Evolutionary conservation across 2,888 invertebrate genomes (phyloP).

Genomic region (Mellilla xanthometata): DNA sequence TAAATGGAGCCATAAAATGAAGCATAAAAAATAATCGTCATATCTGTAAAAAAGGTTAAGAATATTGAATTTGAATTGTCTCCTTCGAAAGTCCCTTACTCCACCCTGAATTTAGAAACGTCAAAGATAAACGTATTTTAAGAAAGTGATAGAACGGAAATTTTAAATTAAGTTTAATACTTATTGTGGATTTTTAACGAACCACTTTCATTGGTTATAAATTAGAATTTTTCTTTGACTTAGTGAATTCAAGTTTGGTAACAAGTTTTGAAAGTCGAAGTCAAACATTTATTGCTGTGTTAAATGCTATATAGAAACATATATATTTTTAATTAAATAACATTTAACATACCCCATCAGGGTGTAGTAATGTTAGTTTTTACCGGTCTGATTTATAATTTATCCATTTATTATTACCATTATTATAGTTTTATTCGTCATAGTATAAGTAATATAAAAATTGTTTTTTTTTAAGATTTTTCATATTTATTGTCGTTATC

Average conservation of each 20-base stretch:
- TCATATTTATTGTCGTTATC: no score
- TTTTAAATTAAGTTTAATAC: neutral
- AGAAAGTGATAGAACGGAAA: neutral
- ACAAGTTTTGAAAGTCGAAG: neutral
- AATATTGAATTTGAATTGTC: slow-evolving; percentile 22
- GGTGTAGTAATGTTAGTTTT: no score
- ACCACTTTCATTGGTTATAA: neutral
- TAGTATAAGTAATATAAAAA: no score
- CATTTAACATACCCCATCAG: no score
- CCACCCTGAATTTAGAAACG: slow-evolving; percentile 5
- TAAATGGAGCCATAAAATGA: slow-evolving; percentile 15
- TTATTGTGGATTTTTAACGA: neutral
- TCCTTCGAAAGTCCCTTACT: slow-evolving; percentile 3
- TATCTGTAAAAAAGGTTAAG: slow-evolving; percentile 17
- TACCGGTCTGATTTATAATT: no score
- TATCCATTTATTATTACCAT: no score
- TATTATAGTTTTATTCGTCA: no score
- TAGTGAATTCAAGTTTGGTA: neutral
- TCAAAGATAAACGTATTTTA: neutral
- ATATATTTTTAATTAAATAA: no score
- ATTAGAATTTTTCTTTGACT: neutral
- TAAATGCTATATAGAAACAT: no score
- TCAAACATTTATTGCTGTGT: no score
- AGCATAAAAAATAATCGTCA: slow-evolving; percentile 20
- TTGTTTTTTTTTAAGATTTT: no score